These are phyloP conservation scores for Creontiades dilutus DNA, from an alignment of 2,888 invertebrate species.

Conservation along the genomic window DNA sequence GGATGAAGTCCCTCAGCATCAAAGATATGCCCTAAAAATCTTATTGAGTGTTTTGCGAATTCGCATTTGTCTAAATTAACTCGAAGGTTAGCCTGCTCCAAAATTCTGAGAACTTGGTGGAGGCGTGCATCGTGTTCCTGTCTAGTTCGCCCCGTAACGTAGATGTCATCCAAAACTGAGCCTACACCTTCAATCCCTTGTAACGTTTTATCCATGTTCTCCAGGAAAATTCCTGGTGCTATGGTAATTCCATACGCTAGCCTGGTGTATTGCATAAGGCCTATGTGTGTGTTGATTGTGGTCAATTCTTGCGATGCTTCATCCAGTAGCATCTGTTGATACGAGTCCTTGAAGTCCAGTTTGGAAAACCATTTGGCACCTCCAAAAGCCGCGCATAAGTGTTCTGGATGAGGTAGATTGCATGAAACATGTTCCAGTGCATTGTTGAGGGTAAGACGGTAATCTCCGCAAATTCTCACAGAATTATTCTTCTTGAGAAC, in stretches of 20 bases:
- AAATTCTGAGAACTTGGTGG: no score
- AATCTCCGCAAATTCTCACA: slow-evolving; percentile 77
- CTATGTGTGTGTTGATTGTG: slow-evolving; percentile 77
- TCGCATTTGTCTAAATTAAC: no score
- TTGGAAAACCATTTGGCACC: slow-evolving; percentile 77
- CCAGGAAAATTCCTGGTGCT: slow-evolving; percentile 72
- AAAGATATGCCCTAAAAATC: no score
- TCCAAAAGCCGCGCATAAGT: no score
- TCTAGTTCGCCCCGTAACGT: no score
- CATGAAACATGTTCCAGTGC: slow-evolving; percentile 75
- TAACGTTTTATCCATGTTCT: slow-evolving; percentile 36
- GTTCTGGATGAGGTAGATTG: slow-evolving; percentile 75
- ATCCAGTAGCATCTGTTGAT: slow-evolving; percentile 77
- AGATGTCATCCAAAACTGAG: slow-evolving; percentile 67
- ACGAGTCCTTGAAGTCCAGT: slow-evolving; percentile 78
- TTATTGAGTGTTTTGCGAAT: no score
- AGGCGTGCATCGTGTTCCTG: no score
- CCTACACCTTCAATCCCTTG: slow-evolving; percentile 45
- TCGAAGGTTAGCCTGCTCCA: no score
- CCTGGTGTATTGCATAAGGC: slow-evolving; percentile 76
- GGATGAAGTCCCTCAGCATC: no score
- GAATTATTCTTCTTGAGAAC: slow-evolving; percentile 77
- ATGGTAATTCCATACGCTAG: slow-evolving; percentile 76
- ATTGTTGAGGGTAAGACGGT: slow-evolving; percentile 77
- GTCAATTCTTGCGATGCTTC: slow-evolving; percentile 75